phyloP scores from a whole-genome alignment of 1,140 invertebrate genomes.

The Amyelois transitella region DNA sequence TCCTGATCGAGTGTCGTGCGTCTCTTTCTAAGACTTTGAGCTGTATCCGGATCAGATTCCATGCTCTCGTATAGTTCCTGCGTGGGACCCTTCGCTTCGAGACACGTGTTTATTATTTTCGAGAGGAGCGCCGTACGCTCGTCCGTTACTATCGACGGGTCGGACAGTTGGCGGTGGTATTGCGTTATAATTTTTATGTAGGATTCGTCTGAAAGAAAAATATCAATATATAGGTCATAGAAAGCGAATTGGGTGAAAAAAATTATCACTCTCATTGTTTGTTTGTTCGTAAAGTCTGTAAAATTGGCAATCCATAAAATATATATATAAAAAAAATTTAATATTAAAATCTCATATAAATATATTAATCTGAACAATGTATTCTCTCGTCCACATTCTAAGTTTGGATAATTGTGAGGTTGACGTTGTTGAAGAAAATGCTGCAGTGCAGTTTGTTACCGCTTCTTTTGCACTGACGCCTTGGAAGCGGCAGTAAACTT shows the following conservation, averaged over 20 bases:
- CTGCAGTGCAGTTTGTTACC: too few species aligned
- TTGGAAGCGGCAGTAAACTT: too few species aligned
- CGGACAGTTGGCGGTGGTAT: slow-evolving; percentile 34
- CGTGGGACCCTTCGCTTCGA: slow-evolving; percentile 27
- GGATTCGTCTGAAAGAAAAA: slow-evolving; percentile 31
- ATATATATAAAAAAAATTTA: neutral
- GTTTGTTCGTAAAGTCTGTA: neutral
- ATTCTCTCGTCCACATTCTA: too few species aligned
- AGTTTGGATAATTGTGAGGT: too few species aligned
- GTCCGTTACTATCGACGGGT: slow-evolving; percentile 40
- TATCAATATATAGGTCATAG: slow-evolving; percentile 10
- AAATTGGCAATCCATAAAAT: too few species aligned
- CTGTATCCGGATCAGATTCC: slow-evolving; percentile 28
- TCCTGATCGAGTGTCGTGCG: slow-evolving; percentile 24
- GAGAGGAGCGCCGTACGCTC: slow-evolving; percentile 41
- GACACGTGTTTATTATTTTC: slow-evolving; percentile 43
- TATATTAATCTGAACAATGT: too few species aligned
- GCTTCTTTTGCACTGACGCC: too few species aligned
- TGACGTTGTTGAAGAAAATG: too few species aligned
- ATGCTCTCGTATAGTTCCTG: slow-evolving; percentile 22
- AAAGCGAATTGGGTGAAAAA: neutral
- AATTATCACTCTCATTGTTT: neutral
- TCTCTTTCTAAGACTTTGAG: slow-evolving; percentile 11
- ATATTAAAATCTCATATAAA: too few species aligned
- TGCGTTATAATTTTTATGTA: slow-evolving; percentile 43